phyloP scores from a whole-genome alignment of 2,888 invertebrate species.

The Salticus scenicus region DNA sequence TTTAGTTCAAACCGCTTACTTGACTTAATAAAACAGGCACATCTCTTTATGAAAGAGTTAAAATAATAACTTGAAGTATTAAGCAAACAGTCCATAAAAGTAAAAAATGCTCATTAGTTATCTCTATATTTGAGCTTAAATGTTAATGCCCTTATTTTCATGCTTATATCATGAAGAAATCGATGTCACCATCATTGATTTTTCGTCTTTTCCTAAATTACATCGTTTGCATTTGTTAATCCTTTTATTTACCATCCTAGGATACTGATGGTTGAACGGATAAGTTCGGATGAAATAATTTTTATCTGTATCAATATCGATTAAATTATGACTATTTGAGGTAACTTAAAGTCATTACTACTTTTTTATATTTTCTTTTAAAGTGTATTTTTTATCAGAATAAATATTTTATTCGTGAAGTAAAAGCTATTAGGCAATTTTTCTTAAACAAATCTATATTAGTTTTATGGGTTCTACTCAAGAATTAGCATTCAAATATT shows the following conservation, averaged over 20 bases:
- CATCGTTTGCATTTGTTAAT: conserved; percentile 1
- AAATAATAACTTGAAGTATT: too few relatives aligned
- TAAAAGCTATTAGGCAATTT: too few relatives aligned
- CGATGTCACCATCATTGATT: neutral
- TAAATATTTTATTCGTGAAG: too few relatives aligned
- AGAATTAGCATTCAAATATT: too few relatives aligned
- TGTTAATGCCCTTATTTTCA: neutral
- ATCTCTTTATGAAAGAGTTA: too few relatives aligned
- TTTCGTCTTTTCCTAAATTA: neutral
- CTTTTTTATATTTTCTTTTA: neutral
- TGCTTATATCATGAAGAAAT: neutral
- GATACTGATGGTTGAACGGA: neutral
- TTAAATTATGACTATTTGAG: neutral
- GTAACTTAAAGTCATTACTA: neutral
- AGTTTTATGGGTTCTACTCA: too few relatives aligned
- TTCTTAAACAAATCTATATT: too few relatives aligned
- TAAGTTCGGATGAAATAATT: neutral
- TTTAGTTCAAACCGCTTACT: too few relatives aligned
- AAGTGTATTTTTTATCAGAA: neutral
- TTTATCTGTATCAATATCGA: neutral
- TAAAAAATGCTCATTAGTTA: too few relatives aligned
- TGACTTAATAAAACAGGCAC: too few relatives aligned
- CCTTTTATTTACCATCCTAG: neutral
- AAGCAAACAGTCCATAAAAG: too few relatives aligned
- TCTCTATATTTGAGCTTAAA: neutral